Evolutionary conservation across 2,113 vertebrate species (phyloP), one percentile per base, ranked within the genome.

Genomic region (human (Homo sapiens)): DNA sequence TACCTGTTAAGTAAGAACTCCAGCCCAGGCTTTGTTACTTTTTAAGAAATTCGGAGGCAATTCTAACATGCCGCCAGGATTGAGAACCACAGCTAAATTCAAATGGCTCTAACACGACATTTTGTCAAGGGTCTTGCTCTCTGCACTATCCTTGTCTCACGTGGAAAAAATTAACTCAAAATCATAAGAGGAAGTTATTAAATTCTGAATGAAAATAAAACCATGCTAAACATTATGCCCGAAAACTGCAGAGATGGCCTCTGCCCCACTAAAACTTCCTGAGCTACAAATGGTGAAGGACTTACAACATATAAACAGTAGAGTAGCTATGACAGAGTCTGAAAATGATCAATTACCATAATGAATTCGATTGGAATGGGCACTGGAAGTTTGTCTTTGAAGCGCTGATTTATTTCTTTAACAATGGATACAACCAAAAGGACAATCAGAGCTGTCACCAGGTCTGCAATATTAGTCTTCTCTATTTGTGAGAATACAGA

Each of bases 291-390:
- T 6, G 3, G n/a, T 35, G 10, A 92, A 57, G 66, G 16, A 12
- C 17, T 90, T 92, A 61, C 23, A 5, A 64, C 32, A 73, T 72
- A 59, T 57, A 84, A 52, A 79, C 72, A 66, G 40, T 86, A 88
- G 50, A 57, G 35, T 68, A 72, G 38, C 78, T 84, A 22, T n/a
- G 82, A 97, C 50, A 75, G 48, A 81, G 22, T 76, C 52, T 80
- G 55, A 43, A 73, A 48, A 45, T 35, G 80, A 87, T 82, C 1
- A 89, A 70, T 99, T 98, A 99, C 99, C 99, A 99, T 98, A 52
- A 99, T 98, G 81, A 99, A 98, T 97, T 99, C 99, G 8, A 99
- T 99, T 0, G 99, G 99, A 80, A 99, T 99, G 12, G 99, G 99
- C 73, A 99, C 97, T 0, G 99, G 99, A 45, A 99, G 98, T 97